phyloP scores from a whole-genome alignment of 92 coral and sea anemone species.

The Chrysogorgia sp. region DNA sequence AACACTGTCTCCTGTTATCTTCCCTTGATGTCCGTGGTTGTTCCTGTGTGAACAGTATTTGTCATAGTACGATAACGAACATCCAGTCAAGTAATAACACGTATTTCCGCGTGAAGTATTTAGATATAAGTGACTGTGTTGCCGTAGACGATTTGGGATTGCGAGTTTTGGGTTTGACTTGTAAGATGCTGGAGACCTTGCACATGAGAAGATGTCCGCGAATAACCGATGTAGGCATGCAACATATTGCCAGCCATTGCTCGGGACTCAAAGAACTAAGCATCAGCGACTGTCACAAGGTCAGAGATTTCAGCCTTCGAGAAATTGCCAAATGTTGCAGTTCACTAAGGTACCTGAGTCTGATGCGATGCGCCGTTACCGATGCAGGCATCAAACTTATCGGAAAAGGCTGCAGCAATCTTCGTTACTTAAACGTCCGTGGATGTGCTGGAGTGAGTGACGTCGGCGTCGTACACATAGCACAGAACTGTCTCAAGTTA shows the following conservation, averaged over 20 bases:
- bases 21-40: constrained; percentile 80
- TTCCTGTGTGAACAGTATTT: constrained; percentile 86
- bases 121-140: constrained; percentile 95
- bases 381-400: constrained; percentile 92
- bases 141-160: constrained; percentile 97
- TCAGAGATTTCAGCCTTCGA: constrained; percentile 90
- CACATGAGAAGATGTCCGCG: constrained; percentile 89
- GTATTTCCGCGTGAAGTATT: constrained; percentile 68
- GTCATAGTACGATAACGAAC: constrained; percentile 77
- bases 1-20: constrained; percentile 68
- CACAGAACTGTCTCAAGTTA: constrained; percentile 92
- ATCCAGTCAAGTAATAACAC: constrained; percentile 78
- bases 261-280: constrained; percentile 80
- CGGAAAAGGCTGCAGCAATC: constrained; percentile 86
- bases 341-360: constrained; percentile 89
- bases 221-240: constrained; percentile 91
- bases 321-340: constrained; percentile 79
- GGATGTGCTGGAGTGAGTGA: constrained; percentile 93
- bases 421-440: constrained; percentile 88
- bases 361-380: constrained; percentile 89
- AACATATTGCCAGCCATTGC: constrained; percentile 89
- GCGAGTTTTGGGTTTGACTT: constrained; percentile 79
- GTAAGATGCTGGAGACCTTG: constrained; percentile 79
- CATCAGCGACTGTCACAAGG: constrained; percentile 92
- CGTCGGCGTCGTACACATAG: constrained; percentile 83